Evolutionary conservation across 30 jellyfish, hydroid and myxozoan genomes (phyloP).

Genomic region (Aurelia coerulea): DNA sequence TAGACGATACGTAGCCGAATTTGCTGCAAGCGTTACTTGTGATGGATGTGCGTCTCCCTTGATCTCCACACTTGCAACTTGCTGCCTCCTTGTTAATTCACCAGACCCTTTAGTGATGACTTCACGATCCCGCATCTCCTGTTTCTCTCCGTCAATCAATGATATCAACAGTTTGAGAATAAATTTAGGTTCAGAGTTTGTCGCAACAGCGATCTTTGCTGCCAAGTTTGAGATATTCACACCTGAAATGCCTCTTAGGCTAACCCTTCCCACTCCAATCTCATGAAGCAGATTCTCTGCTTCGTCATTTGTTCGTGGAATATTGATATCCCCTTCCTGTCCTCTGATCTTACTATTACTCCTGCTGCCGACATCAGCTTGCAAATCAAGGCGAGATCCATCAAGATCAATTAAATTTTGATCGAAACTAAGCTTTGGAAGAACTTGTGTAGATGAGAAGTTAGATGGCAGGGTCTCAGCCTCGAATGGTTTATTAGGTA

Average conservation of each 20-base stretch:
- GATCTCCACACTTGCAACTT: background rate
- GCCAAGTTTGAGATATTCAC: constrained; percentile 54
- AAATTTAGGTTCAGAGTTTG: constrained; percentile 42
- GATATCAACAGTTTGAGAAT: constrained; percentile 38
- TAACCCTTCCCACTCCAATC: constrained; percentile 59
- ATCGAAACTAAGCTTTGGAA: too few species aligned
- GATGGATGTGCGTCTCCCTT: too few species aligned
- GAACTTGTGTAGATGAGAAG: too few species aligned
- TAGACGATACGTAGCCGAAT: too few species aligned
- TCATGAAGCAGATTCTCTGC: constrained; percentile 51
- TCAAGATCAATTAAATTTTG: background rate
- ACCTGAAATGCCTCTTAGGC: constrained; percentile 67
- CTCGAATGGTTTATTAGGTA: too few species aligned
- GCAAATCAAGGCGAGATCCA: background rate
- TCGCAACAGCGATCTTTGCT: constrained; percentile 58
- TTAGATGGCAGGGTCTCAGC: too few species aligned
- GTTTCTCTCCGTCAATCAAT: constrained; percentile 31
- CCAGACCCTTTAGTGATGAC: background rate
- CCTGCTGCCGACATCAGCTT: background rate
- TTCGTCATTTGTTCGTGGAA: constrained; percentile 49
- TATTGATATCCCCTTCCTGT: constrained; percentile 6
- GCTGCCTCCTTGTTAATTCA: background rate
- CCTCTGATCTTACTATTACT: constrained; percentile 9
- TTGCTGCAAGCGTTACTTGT: too few species aligned
- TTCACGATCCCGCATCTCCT: background rate